phyloP scores from a whole-genome alignment of 2,888 invertebrate genomes.

The Stenurella melanura region DNA sequence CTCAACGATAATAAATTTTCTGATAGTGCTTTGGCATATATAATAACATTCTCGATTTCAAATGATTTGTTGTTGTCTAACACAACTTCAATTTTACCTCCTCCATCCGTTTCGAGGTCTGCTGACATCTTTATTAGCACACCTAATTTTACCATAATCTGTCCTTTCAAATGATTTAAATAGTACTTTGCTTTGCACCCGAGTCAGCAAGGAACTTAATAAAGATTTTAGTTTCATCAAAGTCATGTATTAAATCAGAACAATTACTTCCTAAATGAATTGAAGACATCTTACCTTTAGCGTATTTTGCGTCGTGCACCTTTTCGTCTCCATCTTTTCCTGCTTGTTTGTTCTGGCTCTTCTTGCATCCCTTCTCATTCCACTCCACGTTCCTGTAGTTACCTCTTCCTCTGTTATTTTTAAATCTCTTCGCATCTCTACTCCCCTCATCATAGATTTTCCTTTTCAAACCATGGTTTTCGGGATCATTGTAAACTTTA shows the following conservation, averaged over 20 bases:
- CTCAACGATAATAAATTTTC: conserved; percentile 10
- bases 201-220: conserved; percentile 11
- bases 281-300: no score
- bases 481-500: not conserved
- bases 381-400: not conserved
- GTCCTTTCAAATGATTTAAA: not conserved
- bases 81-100: conserved; percentile 2
- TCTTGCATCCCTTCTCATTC: conserved; percentile 1
- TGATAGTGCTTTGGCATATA: not conserved
- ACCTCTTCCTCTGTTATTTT: conserved; percentile 10
- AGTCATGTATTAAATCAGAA: no score
- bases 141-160: conserved; percentile 12
- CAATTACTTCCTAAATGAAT: no score
- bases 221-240: not conserved
- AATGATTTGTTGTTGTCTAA: conserved; percentile 8
- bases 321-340: not conserved
- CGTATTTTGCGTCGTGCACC: no score
- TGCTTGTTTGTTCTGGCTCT: conserved; percentile 3
- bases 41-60: conserved; percentile 1
- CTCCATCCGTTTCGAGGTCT: conserved; percentile 5
- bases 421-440: no score
- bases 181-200: conserved; percentile 1
- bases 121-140: conserved; percentile 12
- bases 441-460: not conserved
- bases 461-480: conserved; percentile 6